phyloP scores from a whole-genome alignment of 2,113 vertebrate genomes.

The Myotis brandtii region DNA sequence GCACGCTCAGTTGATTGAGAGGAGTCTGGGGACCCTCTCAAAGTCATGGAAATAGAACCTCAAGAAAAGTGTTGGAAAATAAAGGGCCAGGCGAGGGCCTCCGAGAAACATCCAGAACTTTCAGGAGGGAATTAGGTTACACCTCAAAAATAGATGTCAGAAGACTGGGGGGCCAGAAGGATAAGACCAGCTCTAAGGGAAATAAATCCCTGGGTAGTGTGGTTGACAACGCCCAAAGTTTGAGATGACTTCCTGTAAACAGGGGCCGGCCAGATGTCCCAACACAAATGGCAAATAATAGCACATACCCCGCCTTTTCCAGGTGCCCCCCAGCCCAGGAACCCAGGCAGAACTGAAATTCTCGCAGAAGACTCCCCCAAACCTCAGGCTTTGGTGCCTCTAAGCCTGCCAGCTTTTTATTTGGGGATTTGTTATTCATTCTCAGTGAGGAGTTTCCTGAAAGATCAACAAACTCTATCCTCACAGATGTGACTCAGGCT shows the following conservation, averaged over 20 bases:
- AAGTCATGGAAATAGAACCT: constrained; percentile 33
- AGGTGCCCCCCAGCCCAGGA: neutral
- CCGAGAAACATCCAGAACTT: constrained; percentile 42
- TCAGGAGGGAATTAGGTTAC: constrained; percentile 48
- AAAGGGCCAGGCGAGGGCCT: neutral
- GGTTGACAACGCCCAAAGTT: neutral
- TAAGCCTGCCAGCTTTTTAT: neutral
- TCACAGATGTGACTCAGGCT: constrained; percentile 54
- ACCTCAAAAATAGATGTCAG: constrained; percentile 53
- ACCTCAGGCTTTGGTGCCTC: constrained; percentile 31
- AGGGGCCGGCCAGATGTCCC: neutral
- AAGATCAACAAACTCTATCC: constrained; percentile 62
- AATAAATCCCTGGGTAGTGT: neutral
- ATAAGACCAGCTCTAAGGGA: neutral
- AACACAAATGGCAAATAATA: neutral
- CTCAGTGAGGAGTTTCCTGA: constrained; percentile 54
- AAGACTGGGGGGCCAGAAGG: neutral
- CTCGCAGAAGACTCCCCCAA: neutral
- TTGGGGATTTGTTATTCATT: constrained; percentile 58
- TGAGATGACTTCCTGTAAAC: neutral
- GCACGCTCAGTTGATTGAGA: neutral
- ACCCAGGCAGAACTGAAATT: neutral
- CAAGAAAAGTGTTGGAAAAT: constrained; percentile 16
- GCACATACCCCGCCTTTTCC: neutral
- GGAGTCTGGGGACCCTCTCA: constrained; percentile 26